Evolutionary conservation across 2,888 invertebrate genomes (phyloP).

Genomic region (Fragum sueziense): DNA sequence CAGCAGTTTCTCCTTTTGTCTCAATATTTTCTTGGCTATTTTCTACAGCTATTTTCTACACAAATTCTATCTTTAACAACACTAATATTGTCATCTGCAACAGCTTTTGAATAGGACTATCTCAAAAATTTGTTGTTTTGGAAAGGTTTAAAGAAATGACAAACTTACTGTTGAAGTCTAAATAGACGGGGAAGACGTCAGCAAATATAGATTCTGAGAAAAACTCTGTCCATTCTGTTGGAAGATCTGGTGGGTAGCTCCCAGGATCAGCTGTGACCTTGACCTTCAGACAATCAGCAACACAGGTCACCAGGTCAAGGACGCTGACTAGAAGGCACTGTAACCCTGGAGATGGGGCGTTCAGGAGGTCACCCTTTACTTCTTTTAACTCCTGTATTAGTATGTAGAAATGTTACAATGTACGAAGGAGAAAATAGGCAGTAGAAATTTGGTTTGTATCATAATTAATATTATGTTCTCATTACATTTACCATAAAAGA

Average conservation of each 20-base stretch:
- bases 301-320: constrained; percentile 74
- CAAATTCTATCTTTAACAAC: no score
- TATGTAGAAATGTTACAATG: no score
- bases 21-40: no score
- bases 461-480: no score
- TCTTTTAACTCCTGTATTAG: constrained; percentile 2
- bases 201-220: constrained; percentile 87
- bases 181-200: constrained; percentile 85
- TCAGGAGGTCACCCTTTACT: not conserved
- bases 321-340: constrained; percentile 66
- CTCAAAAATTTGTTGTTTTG: not conserved
- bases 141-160: not conserved
- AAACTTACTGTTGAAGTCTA: constrained; percentile 80
- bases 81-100: no score
- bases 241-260: constrained; percentile 80
- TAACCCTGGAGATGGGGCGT: constrained; percentile 25
- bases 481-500: no score
- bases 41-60: no score
- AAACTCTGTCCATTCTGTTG: constrained; percentile 90
- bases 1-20: no score
- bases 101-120: no score
- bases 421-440: no score
- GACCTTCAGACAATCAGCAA: constrained; percentile 80
- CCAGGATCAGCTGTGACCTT: constrained; percentile 44
- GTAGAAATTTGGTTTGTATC: no score